Percentiles rank a stretch among this genome's conserved stretches.
Conservation (phyloP, 2,113 vertebrate genomes). For the Zingel zingel region DNA sequence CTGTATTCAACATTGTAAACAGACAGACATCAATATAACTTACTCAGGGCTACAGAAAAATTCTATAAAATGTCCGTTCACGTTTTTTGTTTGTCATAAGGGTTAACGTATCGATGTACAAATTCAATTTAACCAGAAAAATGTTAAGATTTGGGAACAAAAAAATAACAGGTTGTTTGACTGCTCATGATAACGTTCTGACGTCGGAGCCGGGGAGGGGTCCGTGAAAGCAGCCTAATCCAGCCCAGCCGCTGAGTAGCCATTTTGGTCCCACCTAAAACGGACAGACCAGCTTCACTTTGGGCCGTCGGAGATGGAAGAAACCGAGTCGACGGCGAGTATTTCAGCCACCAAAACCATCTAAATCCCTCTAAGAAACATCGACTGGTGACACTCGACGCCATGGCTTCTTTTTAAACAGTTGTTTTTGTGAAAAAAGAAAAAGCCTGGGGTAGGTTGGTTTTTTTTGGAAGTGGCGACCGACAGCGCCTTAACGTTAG, state of each 20-base stretch:
- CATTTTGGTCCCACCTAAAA: constrained; percentile 92
- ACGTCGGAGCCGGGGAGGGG: constrained; percentile 45
- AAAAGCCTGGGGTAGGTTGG: constrained; percentile 39
- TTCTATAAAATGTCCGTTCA: too few species aligned
- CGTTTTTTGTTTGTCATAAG: too few species aligned
- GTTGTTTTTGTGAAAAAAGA: background rate
- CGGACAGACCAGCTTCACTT: constrained; percentile 72
- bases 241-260: constrained; percentile 85
- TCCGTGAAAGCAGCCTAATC: constrained; percentile 74
- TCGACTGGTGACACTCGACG: constrained; percentile 8
- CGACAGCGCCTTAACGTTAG: constrained; percentile 61
- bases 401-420: constrained; percentile 46
- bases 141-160: too few species aligned
- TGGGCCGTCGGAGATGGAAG: constrained; percentile 78
- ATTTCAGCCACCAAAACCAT: constrained; percentile 16
- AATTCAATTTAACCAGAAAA: too few species aligned
- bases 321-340: constrained; percentile 74
- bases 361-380: constrained; percentile 27
- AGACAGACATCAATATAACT: too few species aligned
- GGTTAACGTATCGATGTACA: too few species aligned
- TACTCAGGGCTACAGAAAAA: too few species aligned
- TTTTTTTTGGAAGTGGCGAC: constrained; percentile 65
- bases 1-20: too few species aligned
- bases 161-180: background rate
- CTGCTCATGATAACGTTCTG: background rate